Percentiles rank a stretch among this genome's conserved stretches.
phyloP scores from a whole-genome alignment of 2,797 vertebrate species.

The Apogon hyalosoma region DNA sequence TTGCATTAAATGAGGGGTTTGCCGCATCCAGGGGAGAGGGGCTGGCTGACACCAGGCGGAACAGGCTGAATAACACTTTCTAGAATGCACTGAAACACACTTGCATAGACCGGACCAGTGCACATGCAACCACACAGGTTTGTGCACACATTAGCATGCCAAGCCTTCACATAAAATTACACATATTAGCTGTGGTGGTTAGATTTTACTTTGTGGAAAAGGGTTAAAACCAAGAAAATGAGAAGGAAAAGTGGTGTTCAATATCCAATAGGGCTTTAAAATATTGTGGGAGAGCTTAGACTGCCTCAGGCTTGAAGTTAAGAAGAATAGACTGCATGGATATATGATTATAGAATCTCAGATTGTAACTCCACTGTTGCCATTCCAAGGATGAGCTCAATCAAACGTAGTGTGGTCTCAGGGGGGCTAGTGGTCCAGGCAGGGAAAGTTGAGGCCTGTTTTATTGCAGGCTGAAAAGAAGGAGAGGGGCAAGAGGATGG shows the following conservation, averaged over 20 bases:
- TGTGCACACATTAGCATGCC: constrained; percentile 20
- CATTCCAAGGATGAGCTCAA: constrained; percentile 62
- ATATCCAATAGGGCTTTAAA: not conserved
- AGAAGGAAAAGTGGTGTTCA: not conserved
- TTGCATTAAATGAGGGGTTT: constrained; percentile 99
- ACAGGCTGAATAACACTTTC: constrained; percentile 66
- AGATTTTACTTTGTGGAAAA: not conserved
- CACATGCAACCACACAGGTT: constrained; percentile 33
- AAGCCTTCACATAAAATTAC: not conserved
- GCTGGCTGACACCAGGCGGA: constrained; percentile 70
- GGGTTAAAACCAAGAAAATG: constrained; percentile 24
- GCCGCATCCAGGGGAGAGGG: constrained; percentile 82
- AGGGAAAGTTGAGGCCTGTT: constrained; percentile 63
- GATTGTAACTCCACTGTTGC: constrained; percentile 51
- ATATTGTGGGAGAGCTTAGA: not conserved
- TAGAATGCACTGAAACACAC: constrained; percentile 56
- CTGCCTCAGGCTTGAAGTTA: constrained; percentile 15
- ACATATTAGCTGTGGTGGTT: constrained; percentile 3
- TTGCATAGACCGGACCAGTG: constrained; percentile 30
- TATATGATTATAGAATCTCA: constrained; percentile 31
- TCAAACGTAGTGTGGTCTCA: constrained; percentile 62
- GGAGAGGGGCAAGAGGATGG: constrained; percentile 70
- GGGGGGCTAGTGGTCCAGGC: constrained; percentile 58
- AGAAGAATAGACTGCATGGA: constrained; percentile 30
- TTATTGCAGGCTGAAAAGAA: constrained; percentile 69